Conservation (phyloP, 2,113 vertebrate genomes). For the Mungos mungo region DNA sequence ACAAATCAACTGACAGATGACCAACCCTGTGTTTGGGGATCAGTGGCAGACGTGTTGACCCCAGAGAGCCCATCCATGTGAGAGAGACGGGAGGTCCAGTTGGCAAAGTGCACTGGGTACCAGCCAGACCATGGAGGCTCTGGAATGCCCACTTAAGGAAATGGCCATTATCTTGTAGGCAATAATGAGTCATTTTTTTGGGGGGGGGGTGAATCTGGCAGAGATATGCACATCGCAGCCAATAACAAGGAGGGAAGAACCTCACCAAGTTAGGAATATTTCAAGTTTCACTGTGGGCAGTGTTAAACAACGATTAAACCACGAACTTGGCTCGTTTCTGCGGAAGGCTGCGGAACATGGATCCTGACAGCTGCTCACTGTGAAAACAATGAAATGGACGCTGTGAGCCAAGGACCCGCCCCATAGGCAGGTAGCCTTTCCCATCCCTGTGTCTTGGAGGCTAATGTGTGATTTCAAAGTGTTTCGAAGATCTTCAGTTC, state of each 20-base stretch:
- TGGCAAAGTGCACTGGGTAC: background rate
- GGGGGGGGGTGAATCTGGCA: background rate
- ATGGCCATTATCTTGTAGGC: slow-evolving; percentile 25
- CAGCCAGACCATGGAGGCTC: background rate
- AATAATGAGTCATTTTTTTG: slow-evolving; percentile 42
- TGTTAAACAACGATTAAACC: background rate
- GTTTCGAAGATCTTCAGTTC: background rate
- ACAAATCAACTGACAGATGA: background rate
- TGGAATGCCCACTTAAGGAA: slow-evolving; percentile 9
- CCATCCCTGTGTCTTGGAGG: background rate
- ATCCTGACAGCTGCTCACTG: background rate
- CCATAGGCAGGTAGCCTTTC: background rate
- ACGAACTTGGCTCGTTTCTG: background rate
- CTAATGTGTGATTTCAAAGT: background rate
- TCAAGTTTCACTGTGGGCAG: background rate
- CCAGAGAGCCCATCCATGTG: background rate
- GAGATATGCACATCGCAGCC: background rate
- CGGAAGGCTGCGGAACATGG: background rate
- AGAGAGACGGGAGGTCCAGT: background rate
- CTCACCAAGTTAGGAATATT: background rate
- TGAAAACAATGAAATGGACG: background rate
- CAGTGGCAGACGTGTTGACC: background rate
- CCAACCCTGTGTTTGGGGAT: background rate
- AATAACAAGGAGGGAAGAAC: background rate
- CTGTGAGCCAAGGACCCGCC: background rate